These are phyloP conservation scores for Campoplex capitator DNA, from an alignment of 2,888 invertebrate species.

Conservation along the genomic window DNA sequence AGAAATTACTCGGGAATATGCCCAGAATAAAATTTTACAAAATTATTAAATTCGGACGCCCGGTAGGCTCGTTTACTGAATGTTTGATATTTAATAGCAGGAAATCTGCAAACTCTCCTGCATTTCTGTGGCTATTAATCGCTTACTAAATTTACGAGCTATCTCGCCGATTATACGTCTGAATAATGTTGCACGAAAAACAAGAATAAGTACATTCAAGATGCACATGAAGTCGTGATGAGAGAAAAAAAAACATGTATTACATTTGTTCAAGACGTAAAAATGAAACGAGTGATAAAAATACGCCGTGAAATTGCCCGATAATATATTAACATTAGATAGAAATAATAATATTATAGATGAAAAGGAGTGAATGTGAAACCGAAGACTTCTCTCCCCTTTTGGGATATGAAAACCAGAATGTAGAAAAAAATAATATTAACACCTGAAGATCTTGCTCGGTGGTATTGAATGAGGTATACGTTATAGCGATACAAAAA, in stretches of 20 bases:
- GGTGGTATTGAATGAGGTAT: constrained; percentile 65
- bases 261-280: constrained; percentile 73
- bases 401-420: constrained; percentile 70
- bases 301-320: constrained; percentile 67
- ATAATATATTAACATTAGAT: constrained; percentile 20
- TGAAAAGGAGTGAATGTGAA: constrained; percentile 67
- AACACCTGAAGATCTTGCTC: constrained; percentile 67
- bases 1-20: no score
- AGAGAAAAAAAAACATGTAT: constrained; percentile 62
- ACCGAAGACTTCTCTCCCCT: constrained; percentile 65
- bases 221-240: constrained; percentile 38
- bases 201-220: constrained; percentile 36
- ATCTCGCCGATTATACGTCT: constrained; percentile 9
- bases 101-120: constrained; percentile 39
- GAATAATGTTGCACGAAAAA: neutral
- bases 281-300: constrained; percentile 64
- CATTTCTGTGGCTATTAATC: constrained; percentile 42
- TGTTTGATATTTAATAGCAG: neutral
- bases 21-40: no score
- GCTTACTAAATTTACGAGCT: constrained; percentile 45
- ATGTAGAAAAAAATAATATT: constrained; percentile 32
- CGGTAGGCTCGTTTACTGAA: no score
- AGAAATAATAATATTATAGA: constrained; percentile 38
- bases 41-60: no score
- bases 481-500: constrained; percentile 32